Evolutionary conservation across 1,140 invertebrate species (phyloP).

Genomic region (Parapsyche elsis): DNA sequence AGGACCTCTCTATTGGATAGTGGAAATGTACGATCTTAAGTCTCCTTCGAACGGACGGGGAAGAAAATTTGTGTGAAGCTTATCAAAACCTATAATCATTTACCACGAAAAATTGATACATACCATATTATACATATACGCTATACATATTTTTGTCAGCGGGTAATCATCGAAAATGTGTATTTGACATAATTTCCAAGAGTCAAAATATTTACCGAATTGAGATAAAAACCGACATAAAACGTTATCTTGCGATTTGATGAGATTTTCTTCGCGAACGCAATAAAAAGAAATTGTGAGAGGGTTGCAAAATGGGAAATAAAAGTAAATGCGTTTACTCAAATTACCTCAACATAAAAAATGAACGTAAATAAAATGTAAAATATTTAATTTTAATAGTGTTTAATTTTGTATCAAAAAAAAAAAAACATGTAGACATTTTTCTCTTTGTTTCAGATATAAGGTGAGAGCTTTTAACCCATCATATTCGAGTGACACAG

Average conservation of each 20-base stretch:
- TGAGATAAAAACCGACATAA: neutral
- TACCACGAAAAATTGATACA: neutral
- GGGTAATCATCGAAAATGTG: no score
- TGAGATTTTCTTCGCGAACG: neutral
- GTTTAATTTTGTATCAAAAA: neutral
- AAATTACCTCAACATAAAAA: neutral
- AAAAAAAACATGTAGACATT: neutral
- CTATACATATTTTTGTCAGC: no score
- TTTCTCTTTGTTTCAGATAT: constrained; percentile 14
- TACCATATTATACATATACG: no score
- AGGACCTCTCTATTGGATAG: neutral
- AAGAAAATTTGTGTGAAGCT: neutral
- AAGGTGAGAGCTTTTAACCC: neutral
- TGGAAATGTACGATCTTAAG: neutral
- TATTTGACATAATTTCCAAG: no score
- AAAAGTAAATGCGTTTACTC: constrained; percentile 4
- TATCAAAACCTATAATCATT: constrained; percentile 11
- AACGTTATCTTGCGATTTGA: neutral
- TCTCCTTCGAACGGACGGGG: neutral
- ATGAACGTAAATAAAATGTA: neutral
- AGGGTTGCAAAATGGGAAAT: constrained; percentile 17
- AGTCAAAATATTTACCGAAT: no score
- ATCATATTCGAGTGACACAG: neutral
- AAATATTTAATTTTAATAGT: neutral
- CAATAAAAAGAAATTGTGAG: constrained; percentile 15